Percentiles rank a stretch among this genome's conserved stretches.
phyloP scores from a whole-genome alignment of 2,113 vertebrate species.

The Pollachius pollachius region DNA sequence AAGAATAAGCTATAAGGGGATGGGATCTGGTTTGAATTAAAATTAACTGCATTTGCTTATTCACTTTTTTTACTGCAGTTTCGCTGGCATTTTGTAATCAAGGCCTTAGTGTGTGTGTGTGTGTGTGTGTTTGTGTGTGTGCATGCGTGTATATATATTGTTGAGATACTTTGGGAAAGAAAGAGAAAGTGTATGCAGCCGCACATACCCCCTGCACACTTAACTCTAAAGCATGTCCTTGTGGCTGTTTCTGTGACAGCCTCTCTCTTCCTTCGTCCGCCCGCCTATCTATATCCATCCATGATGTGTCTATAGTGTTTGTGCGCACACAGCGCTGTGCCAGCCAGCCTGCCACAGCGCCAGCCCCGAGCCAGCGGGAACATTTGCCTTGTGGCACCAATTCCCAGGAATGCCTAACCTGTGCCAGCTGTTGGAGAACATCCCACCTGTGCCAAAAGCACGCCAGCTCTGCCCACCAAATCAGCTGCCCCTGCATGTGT shows the following conservation, averaged over 20 bases:
- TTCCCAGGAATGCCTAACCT: conserved; percentile 99
- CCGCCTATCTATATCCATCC: conserved; percentile 33
- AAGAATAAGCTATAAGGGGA: not conserved
- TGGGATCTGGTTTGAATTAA: not conserved
- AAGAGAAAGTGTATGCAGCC: conserved; percentile 1
- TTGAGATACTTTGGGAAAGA: not conserved
- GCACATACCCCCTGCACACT: not conserved
- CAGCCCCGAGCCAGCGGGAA: conserved; percentile 92
- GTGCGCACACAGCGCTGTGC: conserved; percentile 11
- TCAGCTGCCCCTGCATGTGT: conserved; percentile 97
- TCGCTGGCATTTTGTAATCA: conserved; percentile 11
- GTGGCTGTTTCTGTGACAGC: conserved; percentile 14
- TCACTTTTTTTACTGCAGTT: not conserved
- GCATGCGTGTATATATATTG: not conserved
- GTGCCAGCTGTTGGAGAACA: conserved; percentile 99
- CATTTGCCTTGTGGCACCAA: conserved; percentile 99
- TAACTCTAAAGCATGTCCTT: not conserved
- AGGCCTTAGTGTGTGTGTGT: conserved; percentile 12
- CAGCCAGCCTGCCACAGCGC: conserved; percentile 72
- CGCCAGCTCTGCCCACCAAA: conserved; percentile 89
- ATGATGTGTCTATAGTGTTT: conserved; percentile 25
- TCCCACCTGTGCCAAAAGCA: conserved; percentile 96
- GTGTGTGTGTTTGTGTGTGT: conserved; percentile 18
- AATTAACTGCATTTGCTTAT: not conserved
- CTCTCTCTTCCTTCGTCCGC: conserved; percentile 16